Conservation (phyloP, 2,888 invertebrate genomes). For the Phengaris alcon region DNA sequence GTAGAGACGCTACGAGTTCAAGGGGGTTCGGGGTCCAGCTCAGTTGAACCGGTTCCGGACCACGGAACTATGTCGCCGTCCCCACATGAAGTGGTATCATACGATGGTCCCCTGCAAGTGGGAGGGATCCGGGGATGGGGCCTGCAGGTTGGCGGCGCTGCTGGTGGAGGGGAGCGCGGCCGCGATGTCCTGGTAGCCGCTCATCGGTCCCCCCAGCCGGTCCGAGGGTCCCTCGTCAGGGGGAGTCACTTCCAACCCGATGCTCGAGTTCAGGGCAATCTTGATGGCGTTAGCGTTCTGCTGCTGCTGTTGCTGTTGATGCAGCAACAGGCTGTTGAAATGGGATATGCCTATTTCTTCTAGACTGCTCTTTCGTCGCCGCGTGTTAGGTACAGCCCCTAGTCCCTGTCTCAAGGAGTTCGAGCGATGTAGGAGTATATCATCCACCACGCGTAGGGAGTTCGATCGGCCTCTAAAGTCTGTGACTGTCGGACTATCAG, state of each 20-base stretch:
- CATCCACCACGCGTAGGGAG: slow-evolving; percentile 91
- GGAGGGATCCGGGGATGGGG: slow-evolving; percentile 81
- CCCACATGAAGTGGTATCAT: slow-evolving; percentile 97
- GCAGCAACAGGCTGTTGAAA: slow-evolving; percentile 83
- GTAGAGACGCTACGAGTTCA: slow-evolving; percentile 62
- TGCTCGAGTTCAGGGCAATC: slow-evolving; percentile 91
- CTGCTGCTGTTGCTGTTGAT: slow-evolving; percentile 75
- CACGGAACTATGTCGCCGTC: slow-evolving; percentile 90
- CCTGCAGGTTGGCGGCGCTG: slow-evolving; percentile 54
- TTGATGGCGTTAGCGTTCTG: slow-evolving; percentile 88
- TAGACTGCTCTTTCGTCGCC: slow-evolving; percentile 89
- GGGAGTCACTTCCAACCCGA: slow-evolving; percentile 89
- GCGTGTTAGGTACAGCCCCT: slow-evolving; percentile 74
- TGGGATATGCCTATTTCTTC: slow-evolving; percentile 92
- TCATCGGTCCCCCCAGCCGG: slow-evolving; percentile 59
- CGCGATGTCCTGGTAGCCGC: slow-evolving; percentile 74
- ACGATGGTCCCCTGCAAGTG: slow-evolving; percentile 94
- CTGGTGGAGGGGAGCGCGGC: slow-evolving; percentile 66
- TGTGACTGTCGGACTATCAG: slow-evolving; percentile 92
- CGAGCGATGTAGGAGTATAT: slow-evolving; percentile 89
- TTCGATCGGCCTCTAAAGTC: slow-evolving; percentile 90
- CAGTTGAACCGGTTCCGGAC: slow-evolving; percentile 86
- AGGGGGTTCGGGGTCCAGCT: slow-evolving; percentile 46
- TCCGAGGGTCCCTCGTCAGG: slow-evolving; percentile 82
- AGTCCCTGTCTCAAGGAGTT: slow-evolving; percentile 91